phyloP scores from a whole-genome alignment of 2,888 invertebrate genomes.

The Limnephilus lunatus region DNA sequence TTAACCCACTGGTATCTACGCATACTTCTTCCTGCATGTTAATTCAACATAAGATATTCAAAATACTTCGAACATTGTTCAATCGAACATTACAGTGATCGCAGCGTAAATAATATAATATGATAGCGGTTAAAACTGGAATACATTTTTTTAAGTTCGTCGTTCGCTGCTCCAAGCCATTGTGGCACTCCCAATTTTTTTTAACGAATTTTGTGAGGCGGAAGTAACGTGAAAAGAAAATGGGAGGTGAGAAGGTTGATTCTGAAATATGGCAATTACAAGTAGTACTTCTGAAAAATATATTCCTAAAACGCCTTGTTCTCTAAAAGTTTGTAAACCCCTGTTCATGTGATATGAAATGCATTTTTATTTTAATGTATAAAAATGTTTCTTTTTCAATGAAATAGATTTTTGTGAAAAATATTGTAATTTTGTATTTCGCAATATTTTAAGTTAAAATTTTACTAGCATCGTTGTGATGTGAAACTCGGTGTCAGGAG shows the following conservation, averaged over 20 bases:
- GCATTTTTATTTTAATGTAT: neutral
- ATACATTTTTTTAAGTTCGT: neutral
- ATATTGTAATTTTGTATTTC: no score
- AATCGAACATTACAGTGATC: neutral
- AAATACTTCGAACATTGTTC: neutral
- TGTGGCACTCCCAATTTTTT: neutral
- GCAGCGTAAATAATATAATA: neutral
- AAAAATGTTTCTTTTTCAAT: neutral
- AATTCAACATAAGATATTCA: neutral
- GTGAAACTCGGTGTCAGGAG: no score
- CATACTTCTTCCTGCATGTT: conserved; percentile 23
- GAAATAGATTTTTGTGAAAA: neutral
- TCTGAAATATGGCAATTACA: neutral
- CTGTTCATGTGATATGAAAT: neutral
- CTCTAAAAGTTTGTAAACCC: neutral
- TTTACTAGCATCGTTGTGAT: no score
- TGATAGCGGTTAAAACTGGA: neutral
- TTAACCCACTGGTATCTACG: neutral
- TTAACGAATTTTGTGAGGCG: neutral
- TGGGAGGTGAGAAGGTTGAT: neutral
- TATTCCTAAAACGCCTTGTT: neutral
- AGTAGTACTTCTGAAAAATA: neutral
- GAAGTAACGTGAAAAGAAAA: neutral
- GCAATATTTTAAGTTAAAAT: no score
- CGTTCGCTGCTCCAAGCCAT: neutral